Conservation (phyloP, 2,888 invertebrate species). For the Celastrina argiolus region DNA sequence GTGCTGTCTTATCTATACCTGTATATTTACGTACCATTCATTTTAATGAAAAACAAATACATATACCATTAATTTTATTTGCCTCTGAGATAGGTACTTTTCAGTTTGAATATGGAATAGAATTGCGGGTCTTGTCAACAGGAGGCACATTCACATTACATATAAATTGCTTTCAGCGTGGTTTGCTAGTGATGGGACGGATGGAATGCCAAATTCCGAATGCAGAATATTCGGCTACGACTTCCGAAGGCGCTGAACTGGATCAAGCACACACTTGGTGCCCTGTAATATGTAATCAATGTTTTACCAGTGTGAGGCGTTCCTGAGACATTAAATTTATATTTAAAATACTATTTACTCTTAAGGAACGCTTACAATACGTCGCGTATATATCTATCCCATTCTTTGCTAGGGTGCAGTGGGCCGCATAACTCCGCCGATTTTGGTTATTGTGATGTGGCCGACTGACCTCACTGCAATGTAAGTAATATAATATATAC, state of each 20-base stretch:
- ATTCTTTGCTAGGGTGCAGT: too few species aligned
- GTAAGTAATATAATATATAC: too few species aligned
- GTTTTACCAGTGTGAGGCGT: too few species aligned
- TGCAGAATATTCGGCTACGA: background rate
- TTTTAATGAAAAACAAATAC: background rate
- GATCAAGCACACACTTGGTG: background rate
- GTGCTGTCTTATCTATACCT: background rate
- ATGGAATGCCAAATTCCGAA: background rate
- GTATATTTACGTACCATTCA: background rate
- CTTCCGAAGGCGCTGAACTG: background rate
- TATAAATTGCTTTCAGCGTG: constrained; percentile 48
- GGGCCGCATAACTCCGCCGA: too few species aligned
- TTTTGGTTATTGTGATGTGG: too few species aligned
- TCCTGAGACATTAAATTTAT: too few species aligned
- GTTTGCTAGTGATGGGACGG: constrained; percentile 38
- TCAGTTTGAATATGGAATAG: constrained; percentile 44
- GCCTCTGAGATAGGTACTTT: constrained; percentile 6
- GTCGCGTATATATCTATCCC: too few species aligned
- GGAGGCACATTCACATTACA: constrained; percentile 44
- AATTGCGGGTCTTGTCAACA: constrained; percentile 47
- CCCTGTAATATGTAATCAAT: too few species aligned
- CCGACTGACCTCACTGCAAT: too few species aligned
- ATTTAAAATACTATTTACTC: too few species aligned
- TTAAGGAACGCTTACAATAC: too few species aligned
- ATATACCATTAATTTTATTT: background rate